Percentiles rank a stretch among this genome's conserved stretches.
Evolutionary conservation across 53 echinoderm and acorn worm genomes (phyloP).

Genomic region (Antedon mediterranea): DNA sequence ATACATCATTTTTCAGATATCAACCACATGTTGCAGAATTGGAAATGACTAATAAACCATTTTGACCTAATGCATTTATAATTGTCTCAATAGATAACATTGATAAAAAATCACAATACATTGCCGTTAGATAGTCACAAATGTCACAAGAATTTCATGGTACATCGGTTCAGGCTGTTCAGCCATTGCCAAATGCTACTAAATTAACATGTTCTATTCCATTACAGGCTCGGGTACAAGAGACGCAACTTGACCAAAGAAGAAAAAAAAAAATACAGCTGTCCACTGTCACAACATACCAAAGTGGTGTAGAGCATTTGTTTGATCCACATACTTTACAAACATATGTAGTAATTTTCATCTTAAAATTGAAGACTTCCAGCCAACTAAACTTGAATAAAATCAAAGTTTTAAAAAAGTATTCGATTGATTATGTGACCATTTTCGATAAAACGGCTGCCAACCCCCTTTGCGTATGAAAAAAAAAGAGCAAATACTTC

Average conservation of each 20-base stretch:
- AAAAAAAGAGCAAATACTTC: too few relatives aligned
- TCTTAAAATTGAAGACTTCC: neutral
- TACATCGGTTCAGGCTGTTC: constrained; percentile 23
- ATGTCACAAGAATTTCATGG: constrained; percentile 17
- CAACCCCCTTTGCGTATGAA: too few relatives aligned
- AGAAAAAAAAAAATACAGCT: too few relatives aligned
- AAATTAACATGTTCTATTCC: too few relatives aligned
- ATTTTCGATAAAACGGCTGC: too few relatives aligned
- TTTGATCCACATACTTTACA: too few relatives aligned
- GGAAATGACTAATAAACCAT: constrained; percentile 12
- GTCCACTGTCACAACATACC: too few relatives aligned
- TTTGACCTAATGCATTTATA: neutral
- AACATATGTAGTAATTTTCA: neutral
- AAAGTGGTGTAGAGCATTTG: too few relatives aligned
- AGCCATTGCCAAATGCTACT: constrained; percentile 7
- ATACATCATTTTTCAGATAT: constrained; percentile 6
- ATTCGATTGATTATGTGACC: too few relatives aligned
- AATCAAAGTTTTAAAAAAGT: too few relatives aligned
- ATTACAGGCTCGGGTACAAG: too few relatives aligned
- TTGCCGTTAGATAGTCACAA: constrained; percentile 5
- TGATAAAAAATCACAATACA: constrained; percentile 5
- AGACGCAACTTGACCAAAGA: too few relatives aligned
- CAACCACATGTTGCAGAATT: neutral
- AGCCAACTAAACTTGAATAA: neutral
- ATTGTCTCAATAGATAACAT: constrained; percentile 19